Conservation (phyloP, 2,113 vertebrate genomes). For the Hirundichthys speculiger region DNA sequence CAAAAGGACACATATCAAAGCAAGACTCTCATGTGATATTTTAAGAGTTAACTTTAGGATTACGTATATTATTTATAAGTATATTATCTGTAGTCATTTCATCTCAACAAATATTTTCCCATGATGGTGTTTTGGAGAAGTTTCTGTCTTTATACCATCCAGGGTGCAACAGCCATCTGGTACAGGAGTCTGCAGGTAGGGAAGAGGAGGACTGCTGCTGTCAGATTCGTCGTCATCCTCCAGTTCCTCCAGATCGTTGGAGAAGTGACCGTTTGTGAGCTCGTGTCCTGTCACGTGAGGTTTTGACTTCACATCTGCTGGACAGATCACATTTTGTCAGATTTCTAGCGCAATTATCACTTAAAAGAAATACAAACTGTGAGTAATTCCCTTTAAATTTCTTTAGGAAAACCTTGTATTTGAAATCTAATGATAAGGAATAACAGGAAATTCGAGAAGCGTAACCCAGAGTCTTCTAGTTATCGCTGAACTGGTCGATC, state of each 20-base stretch:
- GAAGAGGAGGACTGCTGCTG: slow-evolving; percentile 92
- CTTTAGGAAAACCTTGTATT: no score
- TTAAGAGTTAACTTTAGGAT: not conserved
- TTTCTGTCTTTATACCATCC: slow-evolving; percentile 81
- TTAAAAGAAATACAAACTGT: no score
- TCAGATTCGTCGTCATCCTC: slow-evolving; percentile 94
- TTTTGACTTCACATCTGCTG: slow-evolving; percentile 90
- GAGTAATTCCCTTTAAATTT: no score
- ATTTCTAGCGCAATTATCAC: not conserved
- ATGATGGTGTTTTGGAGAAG: not conserved
- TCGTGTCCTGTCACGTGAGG: slow-evolving; percentile 83
- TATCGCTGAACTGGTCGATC: no score
- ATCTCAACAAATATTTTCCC: not conserved
- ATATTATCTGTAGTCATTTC: not conserved
- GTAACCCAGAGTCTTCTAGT: no score
- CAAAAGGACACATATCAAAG: slow-evolving; percentile 8
- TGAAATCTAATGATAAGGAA: no score
- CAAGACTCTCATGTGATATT: slow-evolving; percentile 5
- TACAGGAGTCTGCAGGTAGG: slow-evolving; percentile 90
- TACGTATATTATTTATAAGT: not conserved
- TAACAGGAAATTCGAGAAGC: no score
- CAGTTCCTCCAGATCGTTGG: slow-evolving; percentile 88
- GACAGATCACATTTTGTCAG: slow-evolving; percentile 3
- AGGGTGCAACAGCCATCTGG: slow-evolving; percentile 96
- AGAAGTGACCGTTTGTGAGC: slow-evolving; percentile 81